These are phyloP conservation scores for Abscondita cerata DNA, from an alignment of 2,888 invertebrate genomes.

Conservation along the genomic window DNA sequence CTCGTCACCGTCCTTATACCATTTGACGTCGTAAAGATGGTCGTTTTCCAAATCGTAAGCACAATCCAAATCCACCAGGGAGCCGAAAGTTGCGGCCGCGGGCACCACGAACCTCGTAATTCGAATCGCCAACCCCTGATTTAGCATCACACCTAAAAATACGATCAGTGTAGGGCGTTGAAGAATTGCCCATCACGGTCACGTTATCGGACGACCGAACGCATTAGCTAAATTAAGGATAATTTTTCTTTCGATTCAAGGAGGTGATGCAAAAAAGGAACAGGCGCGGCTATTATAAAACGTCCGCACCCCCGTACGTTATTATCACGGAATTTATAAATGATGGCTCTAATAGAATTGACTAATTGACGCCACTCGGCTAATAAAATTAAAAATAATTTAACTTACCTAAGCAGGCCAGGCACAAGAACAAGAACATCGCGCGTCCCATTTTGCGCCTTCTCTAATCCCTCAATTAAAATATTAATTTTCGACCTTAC, in stretches of 20 bases:
- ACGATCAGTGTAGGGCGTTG: constrained; percentile 18
- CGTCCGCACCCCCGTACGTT: constrained; percentile 15
- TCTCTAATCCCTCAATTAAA: constrained; percentile 15
- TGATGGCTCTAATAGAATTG: constrained; percentile 6
- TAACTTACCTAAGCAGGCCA: no score
- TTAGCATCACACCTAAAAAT: not conserved
- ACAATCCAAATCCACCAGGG: constrained; percentile 49
- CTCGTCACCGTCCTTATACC: constrained; percentile 53
- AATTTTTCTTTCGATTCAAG: constrained; percentile 28
- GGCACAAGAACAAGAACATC: no score
- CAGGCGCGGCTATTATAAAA: constrained; percentile 13
- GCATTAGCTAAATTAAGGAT: constrained; percentile 44
- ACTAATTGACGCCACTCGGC: constrained; percentile 25
- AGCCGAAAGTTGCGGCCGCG: constrained; percentile 45
- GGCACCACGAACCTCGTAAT: constrained; percentile 52
- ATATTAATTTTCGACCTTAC: constrained; percentile 8
- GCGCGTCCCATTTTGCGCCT: constrained; percentile 1
- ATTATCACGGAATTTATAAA: not conserved
- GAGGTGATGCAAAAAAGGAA: not conserved
- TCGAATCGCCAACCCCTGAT: constrained; percentile 26
- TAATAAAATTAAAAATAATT: no score
- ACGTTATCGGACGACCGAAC: constrained; percentile 30
- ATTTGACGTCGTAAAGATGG: constrained; percentile 52
- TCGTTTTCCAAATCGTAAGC: constrained; percentile 48
- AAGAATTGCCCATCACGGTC: constrained; percentile 31